Evolutionary conservation across 1,140 invertebrate species (phyloP).

Genomic region (Panulirus ornatus): DNA sequence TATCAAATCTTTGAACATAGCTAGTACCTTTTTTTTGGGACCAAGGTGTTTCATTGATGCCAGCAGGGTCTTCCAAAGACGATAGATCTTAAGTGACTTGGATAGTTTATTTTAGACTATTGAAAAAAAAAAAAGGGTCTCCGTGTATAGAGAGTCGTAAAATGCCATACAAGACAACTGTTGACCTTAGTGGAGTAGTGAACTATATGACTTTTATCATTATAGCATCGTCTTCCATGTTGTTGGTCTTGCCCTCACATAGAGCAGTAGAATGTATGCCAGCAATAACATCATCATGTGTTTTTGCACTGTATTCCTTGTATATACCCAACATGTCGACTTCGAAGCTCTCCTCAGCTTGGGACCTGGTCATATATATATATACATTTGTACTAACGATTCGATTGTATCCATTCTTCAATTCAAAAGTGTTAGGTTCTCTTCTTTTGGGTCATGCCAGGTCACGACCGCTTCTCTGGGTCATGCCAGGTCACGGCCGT

Average conservation of each 20-base stretch:
- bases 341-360: neutral
- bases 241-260: constrained; percentile 67
- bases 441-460: neutral
- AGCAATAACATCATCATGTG: constrained; percentile 70
- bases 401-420: too few species aligned
- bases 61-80: constrained; percentile 57
- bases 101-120: constrained; percentile 28
- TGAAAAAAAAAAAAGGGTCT: too few species aligned
- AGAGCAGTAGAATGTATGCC: constrained; percentile 68
- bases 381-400: too few species aligned
- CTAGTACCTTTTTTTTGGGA: constrained; percentile 47
- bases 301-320: constrained; percentile 36
- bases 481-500: neutral
- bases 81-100: constrained; percentile 1
- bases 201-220: constrained; percentile 25
- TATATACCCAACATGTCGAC: neutral
- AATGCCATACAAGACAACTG: neutral
- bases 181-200: constrained; percentile 39
- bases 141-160: too few species aligned
- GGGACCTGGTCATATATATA: neutral
- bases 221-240: constrained; percentile 66
- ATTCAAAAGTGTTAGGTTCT: neutral
- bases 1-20: constrained; percentile 13
- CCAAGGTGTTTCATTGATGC: constrained; percentile 50
- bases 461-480: neutral